Base-by-base conservation (phyloP, 1,140 invertebrate species). In the Onthophagus taurus region DNA sequence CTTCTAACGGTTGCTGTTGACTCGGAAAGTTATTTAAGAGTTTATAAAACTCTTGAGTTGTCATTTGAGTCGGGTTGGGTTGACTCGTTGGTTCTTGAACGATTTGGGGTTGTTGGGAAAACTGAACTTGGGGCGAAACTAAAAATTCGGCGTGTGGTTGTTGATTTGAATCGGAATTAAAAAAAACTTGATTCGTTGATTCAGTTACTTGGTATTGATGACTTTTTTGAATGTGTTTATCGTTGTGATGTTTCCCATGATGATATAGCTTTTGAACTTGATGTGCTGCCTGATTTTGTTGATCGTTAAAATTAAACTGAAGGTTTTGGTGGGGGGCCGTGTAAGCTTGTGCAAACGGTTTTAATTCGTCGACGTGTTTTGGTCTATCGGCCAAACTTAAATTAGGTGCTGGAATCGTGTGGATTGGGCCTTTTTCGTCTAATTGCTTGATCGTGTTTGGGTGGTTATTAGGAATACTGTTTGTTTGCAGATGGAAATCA, bases 321-420 rank as follows among this genome's bases (percentile, higher is more conserved):
- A 9, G 17, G 9, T 36, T 37, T 47, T 38, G 42, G 38, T 11
- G 50, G 3, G 17, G 18, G 14, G 14, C 12, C 42, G 12, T 31
- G 13, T 12, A 43, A 18, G 5, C 13, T 14, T 4, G 8, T 44
- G 21, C 17, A 14, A n/a, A 26, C 37, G 12, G 4, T 52, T 30
- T 9, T n/a, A 7, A 37, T n/a, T 56, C 48, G 29, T 54, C 45
- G 3, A 54, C 30, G 7, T 41, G 26, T 8, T 42, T 30, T 11
- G 60, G 60, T 46, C 57, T 61, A 47, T 63, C 60, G 4, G 53
- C 53, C 4, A 44, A 45, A 37, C 77, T 76, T n/a, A 84, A 65
- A 65, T 87, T 85, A 6, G 84, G 84, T 6, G 84, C 84, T 55
- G 83, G 83, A 44, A 87, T 85, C 2, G 83, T 85, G 59, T 85